Evolutionary conservation across 2,888 invertebrate genomes (phyloP), one percentile per base, ranked within the genome.

Genomic region (Erebia aethiops): DNA sequence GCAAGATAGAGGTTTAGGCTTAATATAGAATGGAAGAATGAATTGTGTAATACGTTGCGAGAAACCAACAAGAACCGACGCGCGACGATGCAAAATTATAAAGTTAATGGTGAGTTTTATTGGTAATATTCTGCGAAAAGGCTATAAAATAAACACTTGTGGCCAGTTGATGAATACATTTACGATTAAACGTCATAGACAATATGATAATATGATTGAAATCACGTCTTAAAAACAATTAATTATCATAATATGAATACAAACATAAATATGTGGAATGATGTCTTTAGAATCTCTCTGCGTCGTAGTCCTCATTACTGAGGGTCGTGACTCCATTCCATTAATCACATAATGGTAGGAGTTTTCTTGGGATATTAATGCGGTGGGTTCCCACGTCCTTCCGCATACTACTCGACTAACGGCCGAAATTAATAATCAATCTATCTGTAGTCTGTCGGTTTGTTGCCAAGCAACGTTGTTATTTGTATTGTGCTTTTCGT

Each of bases 81-180:
- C n/a, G n/a, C n/a, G 43, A 2, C 10, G 16, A 61, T 61, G 16
- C 18, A 60, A 60, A 43, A 43, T 61, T 41, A 18, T 18, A 61
- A 43, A 43, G n/a, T 41, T 11, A 60, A 11, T 10, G n/a, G n/a
- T 9, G 16, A 41, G 11, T n/a, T 60, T 14, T 5, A n/a, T 11
- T 43, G 1, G 4, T 18, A 43, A 9, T 11, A 61, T 61, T 61
- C 61, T 18, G 7, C 16, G 61, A 61, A 61, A 16, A 61, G 5
- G 18, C 43, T 16, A 61, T 61, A 18, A 61, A 61, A 61, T 61
- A 18, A 61, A 61, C 43, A 43, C 16, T 16, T 16, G 16, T 16
- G 5, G 2, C 14, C 7, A 1, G 35, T 11, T 43, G 1, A 18
- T 43, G 43, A 61, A 61, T 46, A 18, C 14, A 58, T 58, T 43